A percentile compares a stretch with the other conserved stretches of the same genome.
These are phyloP conservation scores for Saccopteryx bilineata DNA, from an alignment of 2,113 vertebrate species.

Conservation along the genomic window DNA sequence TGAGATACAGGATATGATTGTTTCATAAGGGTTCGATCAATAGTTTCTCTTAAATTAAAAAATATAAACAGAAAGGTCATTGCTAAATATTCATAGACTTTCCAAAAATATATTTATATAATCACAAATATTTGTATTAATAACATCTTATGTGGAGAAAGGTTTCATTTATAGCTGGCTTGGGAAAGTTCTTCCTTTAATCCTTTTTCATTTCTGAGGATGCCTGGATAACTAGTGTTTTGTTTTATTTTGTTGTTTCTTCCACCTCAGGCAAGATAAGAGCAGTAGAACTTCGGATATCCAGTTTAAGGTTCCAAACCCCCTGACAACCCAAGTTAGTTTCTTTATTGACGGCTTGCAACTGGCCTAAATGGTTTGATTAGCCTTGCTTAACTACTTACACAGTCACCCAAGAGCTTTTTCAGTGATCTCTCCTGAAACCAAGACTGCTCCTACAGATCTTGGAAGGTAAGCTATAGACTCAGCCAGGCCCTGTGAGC, in stretches of 20 bases:
- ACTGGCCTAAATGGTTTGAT: neutral
- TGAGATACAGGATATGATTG: neutral
- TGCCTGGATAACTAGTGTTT: neutral
- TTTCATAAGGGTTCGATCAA: neutral
- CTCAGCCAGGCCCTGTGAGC: neutral
- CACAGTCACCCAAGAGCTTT: neutral
- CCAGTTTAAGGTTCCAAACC: neutral
- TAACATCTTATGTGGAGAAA: neutral
- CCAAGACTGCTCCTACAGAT: neutral
- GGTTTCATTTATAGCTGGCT: neutral
- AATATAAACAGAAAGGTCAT: neutral
- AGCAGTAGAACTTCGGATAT: neutral
- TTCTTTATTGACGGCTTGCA: neutral
- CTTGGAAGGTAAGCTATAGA: neutral
- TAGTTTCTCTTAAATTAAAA: neutral
- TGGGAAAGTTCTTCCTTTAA: neutral
- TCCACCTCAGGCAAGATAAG: neutral
- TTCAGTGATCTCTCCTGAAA: neutral
- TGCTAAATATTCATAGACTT: neutral
- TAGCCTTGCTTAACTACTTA: neutral
- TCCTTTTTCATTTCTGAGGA: neutral
- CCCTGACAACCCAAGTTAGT: neutral
- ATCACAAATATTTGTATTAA: constrained; percentile 8
- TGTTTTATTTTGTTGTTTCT: neutral
- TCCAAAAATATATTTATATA: neutral